Evolutionary conservation across 2,113 vertebrate genomes (phyloP).

Genomic region (Acrocephalus arundinaceus): DNA sequence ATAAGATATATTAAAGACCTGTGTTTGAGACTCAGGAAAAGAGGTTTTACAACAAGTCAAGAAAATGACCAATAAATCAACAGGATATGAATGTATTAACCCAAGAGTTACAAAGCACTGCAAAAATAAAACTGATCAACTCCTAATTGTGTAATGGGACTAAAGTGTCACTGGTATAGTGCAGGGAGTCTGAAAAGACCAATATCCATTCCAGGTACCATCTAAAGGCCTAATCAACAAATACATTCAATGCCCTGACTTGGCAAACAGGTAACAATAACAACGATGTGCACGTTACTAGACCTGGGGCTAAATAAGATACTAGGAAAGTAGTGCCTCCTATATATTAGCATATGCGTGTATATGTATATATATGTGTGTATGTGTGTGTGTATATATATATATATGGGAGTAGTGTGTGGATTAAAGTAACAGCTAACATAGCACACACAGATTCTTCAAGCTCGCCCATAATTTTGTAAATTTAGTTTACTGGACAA

Average conservation of each 20-base stretch:
- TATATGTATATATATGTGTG: too few species aligned
- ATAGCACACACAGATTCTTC: neutral
- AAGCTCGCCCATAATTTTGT: neutral
- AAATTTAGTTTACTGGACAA: neutral
- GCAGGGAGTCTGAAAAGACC: neutral
- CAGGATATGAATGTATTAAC: neutral
- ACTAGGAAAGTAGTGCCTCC: neutral
- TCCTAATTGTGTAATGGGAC: neutral
- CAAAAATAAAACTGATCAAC: neutral
- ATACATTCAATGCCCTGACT: fast-evolving
- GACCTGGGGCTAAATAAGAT: neutral
- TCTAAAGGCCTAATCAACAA: neutral
- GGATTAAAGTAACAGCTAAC: neutral
- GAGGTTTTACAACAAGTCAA: neutral
- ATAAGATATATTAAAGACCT: neutral
- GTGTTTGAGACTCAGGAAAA: neutral
- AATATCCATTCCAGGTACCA: neutral
- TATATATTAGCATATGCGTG: neutral
- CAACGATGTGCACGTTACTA: neutral
- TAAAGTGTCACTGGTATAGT: neutral
- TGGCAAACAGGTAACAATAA: neutral
- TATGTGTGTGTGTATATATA: too few species aligned
- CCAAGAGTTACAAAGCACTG: neutral
- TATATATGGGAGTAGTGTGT: neutral
- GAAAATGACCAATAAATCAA: neutral